Evolutionary conservation across 64 coral and sea anemone species (phyloP).

Genomic region (Montipora sp.): DNA sequence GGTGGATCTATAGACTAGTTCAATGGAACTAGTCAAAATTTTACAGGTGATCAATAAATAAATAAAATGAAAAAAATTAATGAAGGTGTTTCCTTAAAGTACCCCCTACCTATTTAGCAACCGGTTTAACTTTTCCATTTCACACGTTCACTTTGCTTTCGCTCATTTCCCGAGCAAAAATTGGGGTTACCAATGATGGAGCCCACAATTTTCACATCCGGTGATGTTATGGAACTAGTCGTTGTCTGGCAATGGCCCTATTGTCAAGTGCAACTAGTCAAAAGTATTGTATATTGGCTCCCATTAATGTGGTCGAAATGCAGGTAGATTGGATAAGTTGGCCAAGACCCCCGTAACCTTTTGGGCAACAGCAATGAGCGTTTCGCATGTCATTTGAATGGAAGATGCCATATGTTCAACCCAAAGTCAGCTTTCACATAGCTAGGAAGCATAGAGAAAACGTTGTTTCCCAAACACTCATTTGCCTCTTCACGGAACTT

Average conservation of each 20-base stretch:
- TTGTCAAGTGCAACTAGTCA: background rate
- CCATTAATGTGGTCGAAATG: too few species aligned
- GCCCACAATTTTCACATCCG: background rate
- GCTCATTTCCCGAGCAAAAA: background rate
- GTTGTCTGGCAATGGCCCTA: background rate
- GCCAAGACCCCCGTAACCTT: too few species aligned
- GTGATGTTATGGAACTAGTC: background rate
- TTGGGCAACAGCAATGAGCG: too few species aligned
- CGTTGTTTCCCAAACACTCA: too few species aligned
- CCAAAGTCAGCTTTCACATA: too few species aligned
- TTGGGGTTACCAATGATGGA: background rate
- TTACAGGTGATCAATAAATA: background rate
- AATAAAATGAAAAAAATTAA: background rate
- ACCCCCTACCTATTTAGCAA: background rate
- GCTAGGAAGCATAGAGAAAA: too few species aligned
- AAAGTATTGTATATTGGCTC: background rate
- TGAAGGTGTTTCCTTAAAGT: background rate
- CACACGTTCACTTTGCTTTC: background rate
- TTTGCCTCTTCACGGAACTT: too few species aligned
- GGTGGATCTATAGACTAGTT: background rate
- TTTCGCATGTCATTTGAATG: too few species aligned
- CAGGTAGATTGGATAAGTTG: too few species aligned
- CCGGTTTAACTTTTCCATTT: background rate
- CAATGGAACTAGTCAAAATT: background rate
- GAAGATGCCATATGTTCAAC: too few species aligned